Evolutionary conservation across 2,113 vertebrate species (phyloP), one percentile per base, ranked within the genome.

Genomic region (Natator depressus): DNA sequence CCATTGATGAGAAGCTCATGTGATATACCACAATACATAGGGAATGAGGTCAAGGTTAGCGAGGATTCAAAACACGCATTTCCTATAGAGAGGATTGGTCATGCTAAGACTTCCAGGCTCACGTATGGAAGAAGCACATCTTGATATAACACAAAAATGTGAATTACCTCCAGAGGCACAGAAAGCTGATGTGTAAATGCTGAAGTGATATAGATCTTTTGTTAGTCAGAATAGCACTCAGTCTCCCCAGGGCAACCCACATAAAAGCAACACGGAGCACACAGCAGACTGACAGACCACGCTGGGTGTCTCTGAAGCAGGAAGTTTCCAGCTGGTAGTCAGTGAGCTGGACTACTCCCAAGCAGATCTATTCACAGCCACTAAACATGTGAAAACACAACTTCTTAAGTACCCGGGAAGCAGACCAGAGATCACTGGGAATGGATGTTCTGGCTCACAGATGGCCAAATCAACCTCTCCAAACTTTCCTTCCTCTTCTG

Each of bases 191-290:
- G 76, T 17, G 79, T 35, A 6, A 9, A 89, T 6, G 22, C 59
- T 24, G 49, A 50, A 54, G 42, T 62, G 53, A 38, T 2, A 1
- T 2, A 6, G 3, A 11, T 0, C 47, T 55, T 57, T 11, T 3
- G 0, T 0, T 8, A 11, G 22, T 35, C 7, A 2, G 78, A 2
- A 79, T 11, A 12, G 27, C 3, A 0, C 1, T 0, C 5, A 35
- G 24, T 3, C 24, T 62, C 24, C 1, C 0, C 25, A 29, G 53
- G 55, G 25, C 50, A 13, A 2, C 2, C 46, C 49, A 5, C 0
- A 75, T 42, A 75, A 2, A 47, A 65, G 35, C 46, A 42, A 42
- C 25, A 25, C 29, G 0, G 4, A 80, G 27, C 51, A 27, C 38
- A 9, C 17, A 0, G 0, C 8, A 46, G 22, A 11, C 55, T 31